phyloP scores from a whole-genome alignment of 1,140 invertebrate genomes.

The Choristoneura fumiferana region DNA sequence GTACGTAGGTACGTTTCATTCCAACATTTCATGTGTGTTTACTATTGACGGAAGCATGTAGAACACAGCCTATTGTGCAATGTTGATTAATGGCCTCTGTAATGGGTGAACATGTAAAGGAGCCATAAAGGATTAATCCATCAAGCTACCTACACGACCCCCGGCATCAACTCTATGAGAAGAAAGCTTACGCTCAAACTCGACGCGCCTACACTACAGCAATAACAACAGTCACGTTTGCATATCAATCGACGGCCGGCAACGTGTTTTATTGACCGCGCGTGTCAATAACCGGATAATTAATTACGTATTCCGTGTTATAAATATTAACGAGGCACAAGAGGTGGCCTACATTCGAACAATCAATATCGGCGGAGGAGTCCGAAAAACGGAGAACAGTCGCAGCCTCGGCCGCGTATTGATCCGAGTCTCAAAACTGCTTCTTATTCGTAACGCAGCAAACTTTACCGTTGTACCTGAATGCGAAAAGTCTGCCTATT shows the following conservation, averaged over 20 bases:
- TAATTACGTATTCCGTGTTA: conserved; percentile 29
- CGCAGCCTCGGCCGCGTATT: conserved; percentile 37
- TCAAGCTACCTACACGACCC: too few relatives aligned
- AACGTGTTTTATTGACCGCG: conserved; percentile 1
- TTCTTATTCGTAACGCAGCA: conserved; percentile 46
- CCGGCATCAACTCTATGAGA: not conserved
- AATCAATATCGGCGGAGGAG: conserved; percentile 41
- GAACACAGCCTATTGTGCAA: not conserved
- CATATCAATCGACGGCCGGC: too few relatives aligned
- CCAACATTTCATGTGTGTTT: too few relatives aligned
- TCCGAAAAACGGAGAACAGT: conserved; percentile 42
- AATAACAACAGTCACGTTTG: not conserved
- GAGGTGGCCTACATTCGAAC: conserved; percentile 46
- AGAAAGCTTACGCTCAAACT: not conserved
- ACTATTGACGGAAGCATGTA: not conserved
- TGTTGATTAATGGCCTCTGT: too few relatives aligned
- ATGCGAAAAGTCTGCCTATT: too few relatives aligned
- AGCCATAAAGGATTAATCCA: too few relatives aligned
- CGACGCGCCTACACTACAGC: not conserved
- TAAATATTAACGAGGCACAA: conserved; percentile 47
- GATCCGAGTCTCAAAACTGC: conserved; percentile 34
- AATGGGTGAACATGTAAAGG: too few relatives aligned
- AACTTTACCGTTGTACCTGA: too few relatives aligned
- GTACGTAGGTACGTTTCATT: too few relatives aligned
- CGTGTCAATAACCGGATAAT: not conserved